Conservation (phyloP, 2,113 vertebrate genomes). For the Canis aureus region DNA sequence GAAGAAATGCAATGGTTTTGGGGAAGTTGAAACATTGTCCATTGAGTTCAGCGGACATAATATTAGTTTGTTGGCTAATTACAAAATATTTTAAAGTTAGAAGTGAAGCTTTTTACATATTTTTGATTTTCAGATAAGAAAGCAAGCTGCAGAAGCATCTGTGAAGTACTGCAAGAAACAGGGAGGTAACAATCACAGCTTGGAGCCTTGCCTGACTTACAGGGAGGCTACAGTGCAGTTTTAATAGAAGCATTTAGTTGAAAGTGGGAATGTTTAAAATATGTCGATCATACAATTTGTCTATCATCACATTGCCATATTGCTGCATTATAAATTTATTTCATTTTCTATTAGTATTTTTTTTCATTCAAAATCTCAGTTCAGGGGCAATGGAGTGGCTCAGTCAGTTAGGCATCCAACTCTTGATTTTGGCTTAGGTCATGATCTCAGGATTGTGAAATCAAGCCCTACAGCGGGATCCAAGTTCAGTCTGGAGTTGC, state of each 20-base stretch:
- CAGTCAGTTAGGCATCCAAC: not conserved
- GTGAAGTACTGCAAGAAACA: not conserved
- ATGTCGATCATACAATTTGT: not conserved
- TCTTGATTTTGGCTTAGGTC: not conserved
- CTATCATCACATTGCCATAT: not conserved
- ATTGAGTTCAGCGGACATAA: not conserved
- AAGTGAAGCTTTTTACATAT: not conserved
- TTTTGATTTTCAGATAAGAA: not conserved
- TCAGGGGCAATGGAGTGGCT: not conserved
- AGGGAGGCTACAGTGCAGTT: not conserved
- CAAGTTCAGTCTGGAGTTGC: not conserved
- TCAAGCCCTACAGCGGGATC: not conserved
- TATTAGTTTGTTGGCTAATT: constrained; percentile 16
- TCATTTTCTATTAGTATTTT: not conserved
- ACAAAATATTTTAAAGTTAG: not conserved
- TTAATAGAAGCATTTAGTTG: not conserved
- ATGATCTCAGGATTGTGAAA: not conserved
- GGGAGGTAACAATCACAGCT: not conserved
- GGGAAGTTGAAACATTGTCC: not conserved
- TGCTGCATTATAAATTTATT: not conserved
- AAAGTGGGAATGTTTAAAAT: not conserved
- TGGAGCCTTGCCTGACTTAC: not conserved
- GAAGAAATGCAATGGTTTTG: not conserved
- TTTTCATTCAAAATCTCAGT: not conserved
- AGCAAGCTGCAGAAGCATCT: not conserved